phyloP scores from a whole-genome alignment of 2,797 vertebrate species.

The Sebastes diploproa region DNA sequence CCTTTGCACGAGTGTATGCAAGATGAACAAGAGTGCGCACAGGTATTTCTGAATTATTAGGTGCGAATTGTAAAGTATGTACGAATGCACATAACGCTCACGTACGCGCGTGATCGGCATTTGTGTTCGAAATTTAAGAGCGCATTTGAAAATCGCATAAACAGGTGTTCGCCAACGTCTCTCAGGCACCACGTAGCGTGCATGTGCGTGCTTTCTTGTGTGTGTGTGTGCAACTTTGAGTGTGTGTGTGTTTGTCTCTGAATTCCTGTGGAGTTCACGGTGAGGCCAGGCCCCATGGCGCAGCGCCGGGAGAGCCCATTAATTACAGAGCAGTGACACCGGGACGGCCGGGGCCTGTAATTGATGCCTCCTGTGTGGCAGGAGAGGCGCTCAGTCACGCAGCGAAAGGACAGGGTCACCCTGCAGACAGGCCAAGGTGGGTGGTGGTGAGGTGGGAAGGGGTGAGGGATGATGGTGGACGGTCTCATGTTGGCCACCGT shows the following conservation, averaged over 20 bases:
- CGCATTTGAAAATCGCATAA: conserved; percentile 24
- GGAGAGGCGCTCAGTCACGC: conserved; percentile 78
- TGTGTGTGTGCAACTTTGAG: conserved; percentile 55
- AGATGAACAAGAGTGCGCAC: not conserved
- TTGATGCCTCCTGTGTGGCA: conserved; percentile 84
- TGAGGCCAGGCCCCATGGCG: conserved; percentile 82
- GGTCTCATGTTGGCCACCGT: not conserved
- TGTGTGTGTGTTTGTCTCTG: conserved; percentile 67
- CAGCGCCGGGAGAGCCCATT: conserved; percentile 82
- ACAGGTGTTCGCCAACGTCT: conserved; percentile 41
- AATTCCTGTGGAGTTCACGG: conserved; percentile 85
- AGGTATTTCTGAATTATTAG: conserved; percentile 16
- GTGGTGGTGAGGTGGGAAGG: conserved; percentile 7
- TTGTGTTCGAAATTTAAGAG: not conserved
- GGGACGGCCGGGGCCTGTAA: conserved; percentile 79
- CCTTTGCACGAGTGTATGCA: not conserved
- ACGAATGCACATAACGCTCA: conserved; percentile 6
- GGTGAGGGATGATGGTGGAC: conserved; percentile 18
- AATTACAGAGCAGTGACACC: conserved; percentile 85
- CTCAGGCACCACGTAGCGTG: conserved; percentile 2
- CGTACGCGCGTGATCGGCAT: not conserved
- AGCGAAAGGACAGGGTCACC: conserved; percentile 77
- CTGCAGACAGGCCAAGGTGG: conserved; percentile 64
- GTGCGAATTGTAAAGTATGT: not conserved
- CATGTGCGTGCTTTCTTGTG: conserved; percentile 28